These are phyloP conservation scores for Brachystomella parvula DNA, from an alignment of 1,140 invertebrate species.

Conservation along the genomic window DNA sequence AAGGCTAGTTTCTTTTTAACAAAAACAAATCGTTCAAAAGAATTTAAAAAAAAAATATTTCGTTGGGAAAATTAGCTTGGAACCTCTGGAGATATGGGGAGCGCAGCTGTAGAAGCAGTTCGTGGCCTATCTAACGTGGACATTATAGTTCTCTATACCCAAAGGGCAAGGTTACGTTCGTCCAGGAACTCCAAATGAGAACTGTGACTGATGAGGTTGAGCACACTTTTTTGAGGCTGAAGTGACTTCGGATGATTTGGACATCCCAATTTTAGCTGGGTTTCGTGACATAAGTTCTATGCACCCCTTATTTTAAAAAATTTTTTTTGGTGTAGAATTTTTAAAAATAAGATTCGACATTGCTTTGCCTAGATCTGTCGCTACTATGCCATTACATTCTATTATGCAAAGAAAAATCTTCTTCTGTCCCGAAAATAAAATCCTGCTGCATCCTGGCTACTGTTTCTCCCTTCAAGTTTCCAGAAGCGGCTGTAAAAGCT, in stretches of 20 bases:
- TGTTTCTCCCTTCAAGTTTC: slow-evolving; percentile 47
- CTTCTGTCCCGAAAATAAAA: slow-evolving; percentile 36
- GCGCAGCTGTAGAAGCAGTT: slow-evolving; percentile 47
- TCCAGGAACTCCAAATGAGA: slow-evolving; percentile 49
- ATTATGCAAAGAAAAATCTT: slow-evolving; percentile 41
- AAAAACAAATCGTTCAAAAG: slow-evolving; percentile 37
- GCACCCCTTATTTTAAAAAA: slow-evolving; percentile 46
- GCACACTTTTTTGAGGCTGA: slow-evolving; percentile 46
- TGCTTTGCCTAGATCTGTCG: slow-evolving; percentile 44
- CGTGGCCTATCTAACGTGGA: slow-evolving; percentile 43
- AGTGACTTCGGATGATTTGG: slow-evolving; percentile 47
- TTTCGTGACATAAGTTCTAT: slow-evolving; percentile 43
- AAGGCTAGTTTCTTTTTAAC: slow-evolving; percentile 15
- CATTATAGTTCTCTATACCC: slow-evolving; percentile 47
- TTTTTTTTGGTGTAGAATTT: slow-evolving; percentile 48
- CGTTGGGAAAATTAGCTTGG: slow-evolving; percentile 37
- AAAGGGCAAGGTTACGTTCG: slow-evolving; percentile 41
- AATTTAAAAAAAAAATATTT: slow-evolving; percentile 3
- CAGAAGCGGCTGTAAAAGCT: slow-evolving; percentile 42
- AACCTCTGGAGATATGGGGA: slow-evolving; percentile 51
- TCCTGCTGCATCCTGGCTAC: too few species aligned
- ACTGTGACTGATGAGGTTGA: slow-evolving; percentile 45
- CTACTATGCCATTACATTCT: slow-evolving; percentile 46
- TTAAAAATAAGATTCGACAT: slow-evolving; percentile 47
- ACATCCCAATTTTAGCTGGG: slow-evolving; percentile 44